Evolutionary conservation across 1,140 invertebrate genomes (phyloP), one percentile per base, ranked within the genome.

Genomic region (Radopholus similis): DNA sequence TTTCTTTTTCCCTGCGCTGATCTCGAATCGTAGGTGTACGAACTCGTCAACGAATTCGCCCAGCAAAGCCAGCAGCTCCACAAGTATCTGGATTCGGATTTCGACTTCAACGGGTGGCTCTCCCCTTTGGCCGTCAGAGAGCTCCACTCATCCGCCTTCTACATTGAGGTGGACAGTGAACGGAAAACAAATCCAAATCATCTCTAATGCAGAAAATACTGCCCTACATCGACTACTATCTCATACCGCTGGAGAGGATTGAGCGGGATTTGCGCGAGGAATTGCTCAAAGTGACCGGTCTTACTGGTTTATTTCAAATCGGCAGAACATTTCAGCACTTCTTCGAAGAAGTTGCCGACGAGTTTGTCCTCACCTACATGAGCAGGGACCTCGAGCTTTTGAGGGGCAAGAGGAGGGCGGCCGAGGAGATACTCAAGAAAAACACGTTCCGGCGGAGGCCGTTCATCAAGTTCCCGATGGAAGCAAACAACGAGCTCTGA

Each of bases 61-160:
- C 23, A 44, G 28, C 44, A 68, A 26, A 37, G 60, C 11, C 26
- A 28, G 26, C 44, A 57, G 26, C 37, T 80, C 35, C 42, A 38
- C n/a, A 75, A 58, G 26, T 81, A 78, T 51, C 11, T 73, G n/a
- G 59, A 37, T 23, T 18, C 38, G 4, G 75, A 81, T 49, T 78
- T 53, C 42, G 78, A 77, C 30, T 64, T 81, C 23, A 81, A 81
- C 49, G 76, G 76, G 6, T 77, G 78, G 78, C 37, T 79, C 23
- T 73, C 76, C 15, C 28, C 34, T 28, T 49, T 74, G 15, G 72
- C 74, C 18, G 66, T 66, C 18, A 53, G 67, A 18, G 80, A 80
- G 44, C 56, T 53, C 18, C 55, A 65, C 40, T 78, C 78, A 4
- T 81, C 78, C 5, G 64, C 76, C 2, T 74, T 78, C 66, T 70